Conservation (phyloP, 2,888 invertebrate species). For the Eutolmus rufibarbis region DNA sequence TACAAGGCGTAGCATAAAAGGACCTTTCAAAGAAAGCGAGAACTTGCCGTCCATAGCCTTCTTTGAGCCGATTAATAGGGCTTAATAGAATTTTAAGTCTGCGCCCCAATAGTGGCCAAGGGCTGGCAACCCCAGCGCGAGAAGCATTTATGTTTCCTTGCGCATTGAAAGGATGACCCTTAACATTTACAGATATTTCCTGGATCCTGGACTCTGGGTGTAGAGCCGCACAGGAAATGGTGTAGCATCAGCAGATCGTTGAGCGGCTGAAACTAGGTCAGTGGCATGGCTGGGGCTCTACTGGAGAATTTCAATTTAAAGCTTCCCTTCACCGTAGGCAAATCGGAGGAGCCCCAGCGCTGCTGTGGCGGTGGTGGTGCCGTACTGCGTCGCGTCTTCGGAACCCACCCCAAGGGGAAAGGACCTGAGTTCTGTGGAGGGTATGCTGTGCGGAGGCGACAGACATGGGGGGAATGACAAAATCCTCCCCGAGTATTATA, state of each 20-base stretch:
- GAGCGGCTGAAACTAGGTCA: slow-evolving; percentile 38
- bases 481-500: slow-evolving; percentile 30
- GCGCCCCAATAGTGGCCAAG: neutral
- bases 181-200: slow-evolving; percentile 11
- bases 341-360: neutral
- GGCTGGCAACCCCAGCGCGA: slow-evolving; percentile 9
- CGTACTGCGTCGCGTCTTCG: neutral
- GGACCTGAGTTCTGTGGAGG: neutral
- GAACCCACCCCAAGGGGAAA: neutral
- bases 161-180: slow-evolving; percentile 37
- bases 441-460: neutral
- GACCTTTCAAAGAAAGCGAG: neutral
- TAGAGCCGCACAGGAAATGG: neutral
- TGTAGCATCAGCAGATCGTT: slow-evolving; percentile 27
- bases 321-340: slow-evolving; percentile 6
- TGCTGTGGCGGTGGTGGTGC: neutral
- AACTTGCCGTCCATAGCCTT: neutral
- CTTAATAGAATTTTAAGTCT: slow-evolving; percentile 30
- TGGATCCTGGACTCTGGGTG: neutral
- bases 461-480: slow-evolving; percentile 30
- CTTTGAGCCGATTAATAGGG: slow-evolving; percentile 10
- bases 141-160: slow-evolving; percentile 26
- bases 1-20: neutral
- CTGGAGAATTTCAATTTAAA: slow-evolving; percentile 25
- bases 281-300: slow-evolving; percentile 22